Evolutionary conservation across 2,888 invertebrate species (phyloP), one percentile per base, ranked within the genome.

Genomic region (Hyposoter didymator): DNA sequence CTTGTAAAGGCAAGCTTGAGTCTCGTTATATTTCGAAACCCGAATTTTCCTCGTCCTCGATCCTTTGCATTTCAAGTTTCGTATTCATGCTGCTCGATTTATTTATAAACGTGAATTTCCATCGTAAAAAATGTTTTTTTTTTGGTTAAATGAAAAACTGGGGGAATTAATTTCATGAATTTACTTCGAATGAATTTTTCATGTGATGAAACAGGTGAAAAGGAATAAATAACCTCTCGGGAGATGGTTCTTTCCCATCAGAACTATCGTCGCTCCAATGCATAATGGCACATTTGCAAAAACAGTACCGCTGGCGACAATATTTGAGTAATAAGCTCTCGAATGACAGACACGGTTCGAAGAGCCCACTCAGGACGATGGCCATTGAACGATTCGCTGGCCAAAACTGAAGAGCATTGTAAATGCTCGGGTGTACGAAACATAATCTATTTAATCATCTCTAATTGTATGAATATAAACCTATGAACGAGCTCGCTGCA

Each of bases 301-400:
- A 19, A 14, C 22, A 59, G 55, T 22, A 59, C 39, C 39, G 22
- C 6, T 43, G 19, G 28, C 59, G 19, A 59, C 22, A 6, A 73
- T 59, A 59, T 73, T 73, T 59, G 39, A 19, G 59, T 43, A 43
- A 73, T 73, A 73, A 73, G 49, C 39, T 52, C 17, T 43, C 73
- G 8, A 14, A 47, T 39, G 72, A 73, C 59, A 59, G 55, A 59
- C 22, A 17, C 55, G 19, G 43, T 39, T 72, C 73, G 55, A n/a
- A 22, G 49, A 22, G 49, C 73, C 59, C 55, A 73, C 73, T 73
- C 55, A 22, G 17, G 22, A 7, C 43, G 22, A 69, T 59, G 73
- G 43, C 59, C 43, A 55, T 73, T 52, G 39, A 72, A 59, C 14
- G 43, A 72, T 72, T 52, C 32, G 52, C 70, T 12, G 49, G 39